Evolutionary conservation across 2,797 vertebrate genomes (phyloP).

Genomic region (Melanotaenia trifasciata): DNA sequence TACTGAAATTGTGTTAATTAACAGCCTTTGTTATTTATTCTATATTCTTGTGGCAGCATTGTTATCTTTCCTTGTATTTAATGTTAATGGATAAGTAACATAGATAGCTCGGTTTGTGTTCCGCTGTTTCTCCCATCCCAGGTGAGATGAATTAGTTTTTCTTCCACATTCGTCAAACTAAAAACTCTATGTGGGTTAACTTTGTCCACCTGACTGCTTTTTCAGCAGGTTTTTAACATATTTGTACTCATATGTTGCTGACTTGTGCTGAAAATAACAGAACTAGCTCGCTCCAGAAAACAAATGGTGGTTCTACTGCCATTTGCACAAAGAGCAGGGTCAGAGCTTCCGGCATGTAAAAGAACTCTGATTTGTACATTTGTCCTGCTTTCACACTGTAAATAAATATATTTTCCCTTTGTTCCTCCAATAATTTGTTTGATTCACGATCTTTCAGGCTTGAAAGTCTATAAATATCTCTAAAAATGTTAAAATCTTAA

Average conservation of each 20-base stretch:
- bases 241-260: conserved; percentile 64
- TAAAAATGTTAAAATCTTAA: neutral
- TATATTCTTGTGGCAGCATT: neutral
- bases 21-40: conserved; percentile 3
- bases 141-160: conserved; percentile 46
- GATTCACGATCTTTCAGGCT: conserved; percentile 11
- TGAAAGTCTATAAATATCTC: conserved; percentile 23
- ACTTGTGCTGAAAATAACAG: conserved; percentile 52
- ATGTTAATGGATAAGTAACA: conserved; percentile 23
- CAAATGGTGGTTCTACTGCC: conserved; percentile 35
- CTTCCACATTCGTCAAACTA: conserved; percentile 47
- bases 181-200: conserved; percentile 58
- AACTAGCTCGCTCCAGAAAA: conserved; percentile 48
- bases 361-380: conserved; percentile 33
- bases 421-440: neutral
- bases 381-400: conserved; percentile 36
- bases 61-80: neutral
- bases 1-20: neutral
- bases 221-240: conserved; percentile 59
- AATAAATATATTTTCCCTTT: conserved; percentile 41
- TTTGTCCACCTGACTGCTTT: conserved; percentile 49
- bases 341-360: conserved; percentile 17
- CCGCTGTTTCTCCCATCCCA: conserved; percentile 22
- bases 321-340: conserved; percentile 25
- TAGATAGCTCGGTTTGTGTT: conserved; percentile 41